A percentile compares a stretch with the other conserved stretches of the same genome.
These are phyloP conservation scores for Lithophane ornitopus DNA, from an alignment of 2,888 invertebrate species.

Conservation along the genomic window DNA sequence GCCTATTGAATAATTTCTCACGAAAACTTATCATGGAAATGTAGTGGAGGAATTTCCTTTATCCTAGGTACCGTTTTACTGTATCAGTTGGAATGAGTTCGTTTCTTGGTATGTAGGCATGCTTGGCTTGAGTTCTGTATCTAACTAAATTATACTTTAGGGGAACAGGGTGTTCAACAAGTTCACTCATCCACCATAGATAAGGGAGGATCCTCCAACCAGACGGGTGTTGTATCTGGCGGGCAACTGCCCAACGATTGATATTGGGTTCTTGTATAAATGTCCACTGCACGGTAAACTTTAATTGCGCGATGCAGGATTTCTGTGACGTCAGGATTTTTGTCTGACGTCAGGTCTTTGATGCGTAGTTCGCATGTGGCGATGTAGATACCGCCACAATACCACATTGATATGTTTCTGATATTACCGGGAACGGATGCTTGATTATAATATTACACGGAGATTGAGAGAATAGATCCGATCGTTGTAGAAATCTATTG, in stretches of 20 bases:
- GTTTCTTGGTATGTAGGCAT: not conserved
- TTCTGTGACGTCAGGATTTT: no score
- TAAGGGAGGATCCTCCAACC: no score
- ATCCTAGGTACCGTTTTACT: conserved; percentile 26
- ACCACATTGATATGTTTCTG: not conserved
- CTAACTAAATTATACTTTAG: not conserved
- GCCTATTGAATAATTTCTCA: conserved; percentile 52
- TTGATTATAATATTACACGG: conserved; percentile 44
- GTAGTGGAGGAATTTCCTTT: conserved; percentile 26
- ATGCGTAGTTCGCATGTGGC: no score
- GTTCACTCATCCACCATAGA: no score
- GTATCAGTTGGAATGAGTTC: not conserved
- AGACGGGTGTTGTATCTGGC: no score
- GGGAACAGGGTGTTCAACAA: no score
- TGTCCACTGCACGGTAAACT: no score
- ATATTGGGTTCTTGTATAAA: no score
- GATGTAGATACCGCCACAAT: no score
- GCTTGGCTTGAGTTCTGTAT: not conserved
- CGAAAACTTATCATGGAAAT: conserved; percentile 46
- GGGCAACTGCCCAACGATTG: no score
- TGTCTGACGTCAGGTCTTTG: no score
- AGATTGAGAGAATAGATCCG: not conserved
- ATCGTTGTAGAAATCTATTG: conserved; percentile 28
- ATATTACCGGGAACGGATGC: not conserved
- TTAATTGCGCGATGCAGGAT: no score